Percentiles rank a stretch among this genome's conserved stretches.
Conservation (phyloP, 1,140 invertebrate species). For the Megathymus violae region DNA sequence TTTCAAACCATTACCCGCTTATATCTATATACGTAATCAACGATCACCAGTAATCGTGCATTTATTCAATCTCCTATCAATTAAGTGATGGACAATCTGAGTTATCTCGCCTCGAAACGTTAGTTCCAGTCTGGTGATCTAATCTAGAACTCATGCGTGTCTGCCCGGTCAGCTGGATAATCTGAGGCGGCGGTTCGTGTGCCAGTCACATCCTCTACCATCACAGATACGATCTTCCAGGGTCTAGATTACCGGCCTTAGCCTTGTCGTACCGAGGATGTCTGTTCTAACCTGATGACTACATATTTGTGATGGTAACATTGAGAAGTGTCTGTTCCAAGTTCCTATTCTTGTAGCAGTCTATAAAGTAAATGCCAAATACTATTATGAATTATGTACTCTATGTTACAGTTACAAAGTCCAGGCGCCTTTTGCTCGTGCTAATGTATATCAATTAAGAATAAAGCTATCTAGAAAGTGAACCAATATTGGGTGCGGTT, state of each 20-base stretch:
- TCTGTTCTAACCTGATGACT: not conserved
- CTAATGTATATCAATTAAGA: too few relatives aligned
- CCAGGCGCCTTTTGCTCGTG: too few relatives aligned
- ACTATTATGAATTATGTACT: too few relatives aligned
- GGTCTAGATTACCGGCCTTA: slow-evolving; percentile 24
- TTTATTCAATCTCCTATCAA: not conserved
- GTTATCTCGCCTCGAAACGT: slow-evolving; percentile 5
- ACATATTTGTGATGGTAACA: not conserved
- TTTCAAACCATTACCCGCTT: too few relatives aligned
- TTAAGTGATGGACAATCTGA: not conserved
- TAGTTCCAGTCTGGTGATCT: slow-evolving; percentile 15
- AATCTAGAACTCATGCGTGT: slow-evolving; percentile 25
- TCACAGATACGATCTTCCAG: slow-evolving; percentile 17
- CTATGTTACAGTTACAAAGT: too few relatives aligned
- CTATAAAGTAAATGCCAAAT: too few relatives aligned
- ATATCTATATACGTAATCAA: too few relatives aligned
- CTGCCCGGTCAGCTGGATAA: slow-evolving; percentile 5
- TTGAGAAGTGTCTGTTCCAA: too few relatives aligned
- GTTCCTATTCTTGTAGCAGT: too few relatives aligned
- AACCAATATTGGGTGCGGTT: too few relatives aligned
- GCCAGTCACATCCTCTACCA: slow-evolving; percentile 3
- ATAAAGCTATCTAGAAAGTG: too few relatives aligned
- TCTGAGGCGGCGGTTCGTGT: slow-evolving; percentile 18
- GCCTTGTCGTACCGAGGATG: slow-evolving; percentile 10
- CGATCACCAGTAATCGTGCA: not conserved